Evolutionary conservation across 2,113 vertebrate species (phyloP).

Genomic region (Archilochus colubris): DNA sequence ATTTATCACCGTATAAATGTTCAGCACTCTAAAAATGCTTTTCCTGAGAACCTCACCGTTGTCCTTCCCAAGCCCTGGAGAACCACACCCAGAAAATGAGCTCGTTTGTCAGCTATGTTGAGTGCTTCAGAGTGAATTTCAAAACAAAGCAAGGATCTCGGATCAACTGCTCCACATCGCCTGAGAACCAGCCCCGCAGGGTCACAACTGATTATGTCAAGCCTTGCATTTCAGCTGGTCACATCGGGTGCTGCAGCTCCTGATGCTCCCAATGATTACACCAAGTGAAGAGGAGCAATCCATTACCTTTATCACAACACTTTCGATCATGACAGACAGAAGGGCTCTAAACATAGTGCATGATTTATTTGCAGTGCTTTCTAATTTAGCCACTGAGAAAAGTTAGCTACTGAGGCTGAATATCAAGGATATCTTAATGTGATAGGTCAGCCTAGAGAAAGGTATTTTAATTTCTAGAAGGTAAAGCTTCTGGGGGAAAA

Average conservation of each 20-base stretch:
- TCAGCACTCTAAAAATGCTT: not conserved
- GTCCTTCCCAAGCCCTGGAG: not conserved
- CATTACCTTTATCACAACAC: slow-evolving; percentile 35
- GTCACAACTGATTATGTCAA: not conserved
- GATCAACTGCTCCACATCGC: not conserved
- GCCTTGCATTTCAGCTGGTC: not conserved
- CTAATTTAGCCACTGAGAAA: slow-evolving; percentile 4
- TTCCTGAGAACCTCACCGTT: not conserved
- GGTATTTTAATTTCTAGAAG: not conserved
- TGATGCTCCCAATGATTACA: slow-evolving; percentile 26
- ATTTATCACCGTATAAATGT: not conserved
- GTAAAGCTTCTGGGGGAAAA: not conserved
- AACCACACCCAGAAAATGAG: slow-evolving; percentile 15
- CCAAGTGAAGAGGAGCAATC: not conserved
- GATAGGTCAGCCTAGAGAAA: not conserved
- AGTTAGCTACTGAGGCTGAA: slow-evolving; percentile 8
- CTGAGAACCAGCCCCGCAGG: not conserved
- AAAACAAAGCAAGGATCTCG: not conserved
- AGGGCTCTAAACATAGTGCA: not conserved
- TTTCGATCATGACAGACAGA: slow-evolving; percentile 14
- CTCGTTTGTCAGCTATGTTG: not conserved
- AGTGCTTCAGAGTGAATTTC: not conserved
- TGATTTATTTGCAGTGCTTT: slow-evolving; percentile 43
- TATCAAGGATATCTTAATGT: slow-evolving; percentile 20
- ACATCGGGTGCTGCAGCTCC: not conserved